phyloP scores from a whole-genome alignment of 2,113 vertebrate species.

The Corythaixoides concolor region DNA sequence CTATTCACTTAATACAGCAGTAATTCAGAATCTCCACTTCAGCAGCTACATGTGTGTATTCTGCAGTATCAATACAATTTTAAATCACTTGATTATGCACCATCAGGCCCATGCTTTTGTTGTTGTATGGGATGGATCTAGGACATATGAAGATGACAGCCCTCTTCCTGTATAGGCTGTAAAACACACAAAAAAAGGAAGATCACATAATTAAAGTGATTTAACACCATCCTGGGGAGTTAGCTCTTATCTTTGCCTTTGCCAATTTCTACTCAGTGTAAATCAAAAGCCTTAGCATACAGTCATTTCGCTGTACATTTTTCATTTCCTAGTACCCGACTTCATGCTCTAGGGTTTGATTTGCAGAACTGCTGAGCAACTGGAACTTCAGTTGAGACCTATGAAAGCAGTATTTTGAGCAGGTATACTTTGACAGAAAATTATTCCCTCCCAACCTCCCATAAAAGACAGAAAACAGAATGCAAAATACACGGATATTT shows the following conservation, averaged over 20 bases:
- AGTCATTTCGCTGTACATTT: not conserved
- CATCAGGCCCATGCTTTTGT: not conserved
- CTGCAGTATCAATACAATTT: not conserved
- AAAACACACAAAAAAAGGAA: not conserved
- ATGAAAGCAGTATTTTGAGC: not conserved
- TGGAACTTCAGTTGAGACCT: not conserved
- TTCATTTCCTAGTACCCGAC: slow-evolving; percentile 1
- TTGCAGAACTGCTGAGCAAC: slow-evolving; percentile 19
- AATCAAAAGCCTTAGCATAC: slow-evolving; percentile 20
- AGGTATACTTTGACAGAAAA: not conserved
- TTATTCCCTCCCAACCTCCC: not conserved
- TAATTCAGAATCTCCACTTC: not conserved
- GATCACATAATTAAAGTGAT: not conserved
- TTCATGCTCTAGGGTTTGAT: slow-evolving; percentile 26
- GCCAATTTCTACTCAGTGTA: not conserved
- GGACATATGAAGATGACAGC: not conserved
- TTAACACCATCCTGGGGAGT: not conserved
- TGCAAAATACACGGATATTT: not conserved
- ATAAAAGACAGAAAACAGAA: not conserved
- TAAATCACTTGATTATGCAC: not conserved
- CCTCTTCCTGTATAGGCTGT: not conserved
- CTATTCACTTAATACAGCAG: not conserved
- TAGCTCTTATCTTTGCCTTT: not conserved
- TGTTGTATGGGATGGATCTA: not conserved
- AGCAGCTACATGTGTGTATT: not conserved